Evolutionary conservation across 2,888 invertebrate genomes (phyloP).

Genomic region (Cryptosula pallasiana): DNA sequence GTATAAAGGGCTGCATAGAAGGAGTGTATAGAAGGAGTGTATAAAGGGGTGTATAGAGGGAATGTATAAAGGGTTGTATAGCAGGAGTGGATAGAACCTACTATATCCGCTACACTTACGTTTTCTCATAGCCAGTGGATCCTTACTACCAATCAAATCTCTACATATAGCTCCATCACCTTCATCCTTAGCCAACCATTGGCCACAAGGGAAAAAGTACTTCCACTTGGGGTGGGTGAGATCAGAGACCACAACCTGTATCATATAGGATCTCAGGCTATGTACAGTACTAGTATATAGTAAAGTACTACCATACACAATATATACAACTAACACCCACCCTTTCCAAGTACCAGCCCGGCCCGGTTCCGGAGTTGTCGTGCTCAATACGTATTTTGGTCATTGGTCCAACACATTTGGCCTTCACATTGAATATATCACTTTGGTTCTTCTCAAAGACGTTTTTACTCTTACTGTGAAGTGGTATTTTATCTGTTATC

Average conservation of each 20-base stretch:
- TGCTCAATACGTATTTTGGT: slow-evolving; percentile 49
- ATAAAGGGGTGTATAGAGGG: too few relatives aligned
- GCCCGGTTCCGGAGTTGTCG: slow-evolving; percentile 48
- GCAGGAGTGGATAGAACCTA: too few relatives aligned
- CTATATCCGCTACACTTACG: too few relatives aligned
- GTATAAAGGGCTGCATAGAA: too few relatives aligned
- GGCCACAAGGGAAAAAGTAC: slow-evolving; percentile 51
- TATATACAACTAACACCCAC: too few relatives aligned
- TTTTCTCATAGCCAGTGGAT: slow-evolving; percentile 47
- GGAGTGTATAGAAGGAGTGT: too few relatives aligned
- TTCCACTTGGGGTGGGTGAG: slow-evolving; percentile 48
- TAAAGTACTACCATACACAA: too few relatives aligned
- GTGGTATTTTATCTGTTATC: slow-evolving; percentile 42
- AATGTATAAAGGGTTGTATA: too few relatives aligned
- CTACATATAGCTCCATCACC: slow-evolving; percentile 47
- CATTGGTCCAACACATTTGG: slow-evolving; percentile 50
- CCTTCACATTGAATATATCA: slow-evolving; percentile 44
- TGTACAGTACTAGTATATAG: too few relatives aligned
- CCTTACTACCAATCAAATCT: slow-evolving; percentile 46
- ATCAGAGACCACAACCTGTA: slow-evolving; percentile 51
- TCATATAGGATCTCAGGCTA: too few relatives aligned
- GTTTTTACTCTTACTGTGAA: slow-evolving; percentile 37
- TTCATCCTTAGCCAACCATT: slow-evolving; percentile 51
- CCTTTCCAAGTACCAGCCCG: slow-evolving; percentile 53
- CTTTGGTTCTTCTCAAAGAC: slow-evolving; percentile 39